Percentiles rank a stretch among this genome's conserved stretches.
Conservation (phyloP, 1,140 invertebrate genomes). For the Apis mellifera region DNA sequence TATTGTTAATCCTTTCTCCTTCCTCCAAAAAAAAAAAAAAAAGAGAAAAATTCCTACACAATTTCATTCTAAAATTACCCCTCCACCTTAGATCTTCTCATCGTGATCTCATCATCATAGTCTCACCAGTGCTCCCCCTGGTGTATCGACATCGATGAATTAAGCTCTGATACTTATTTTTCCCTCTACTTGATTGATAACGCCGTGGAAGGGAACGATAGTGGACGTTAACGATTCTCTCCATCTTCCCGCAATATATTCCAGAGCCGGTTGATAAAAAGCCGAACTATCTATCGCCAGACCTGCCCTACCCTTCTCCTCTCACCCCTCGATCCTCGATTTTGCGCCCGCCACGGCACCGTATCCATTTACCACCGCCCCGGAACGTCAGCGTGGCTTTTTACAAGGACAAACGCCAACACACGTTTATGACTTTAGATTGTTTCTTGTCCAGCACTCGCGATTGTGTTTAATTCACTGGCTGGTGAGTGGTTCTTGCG, state of each 20-base stretch:
- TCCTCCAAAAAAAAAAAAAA: no score
- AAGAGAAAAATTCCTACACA: no score
- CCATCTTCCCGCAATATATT: constrained; percentile 43
- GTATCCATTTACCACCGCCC: constrained; percentile 48
- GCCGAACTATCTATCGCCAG: constrained; percentile 45
- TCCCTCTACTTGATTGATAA: constrained; percentile 27
- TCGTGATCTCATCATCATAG: not conserved
- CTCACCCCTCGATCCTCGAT: constrained; percentile 21
- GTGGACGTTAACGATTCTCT: constrained; percentile 39
- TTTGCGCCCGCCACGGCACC: constrained; percentile 36
- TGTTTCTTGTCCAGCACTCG: not conserved
- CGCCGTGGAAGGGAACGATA: constrained; percentile 2
- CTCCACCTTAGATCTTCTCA: not conserved
- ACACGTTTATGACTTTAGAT: constrained; percentile 29
- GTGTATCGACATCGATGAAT: constrained; percentile 3
- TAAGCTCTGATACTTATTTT: constrained; percentile 17
- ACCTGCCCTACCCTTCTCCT: not conserved
- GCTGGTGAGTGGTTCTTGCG: not conserved
- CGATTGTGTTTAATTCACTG: constrained; percentile 2
- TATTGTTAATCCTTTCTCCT: no score
- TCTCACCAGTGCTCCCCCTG: not conserved
- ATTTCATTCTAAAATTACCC: not conserved
- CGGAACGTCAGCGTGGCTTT: constrained; percentile 31
- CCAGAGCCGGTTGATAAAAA: constrained; percentile 40
- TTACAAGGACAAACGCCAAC: constrained; percentile 29